Evolutionary conservation across 1,140 invertebrate species (phyloP).

Genomic region (Diorhabda sublineata): DNA sequence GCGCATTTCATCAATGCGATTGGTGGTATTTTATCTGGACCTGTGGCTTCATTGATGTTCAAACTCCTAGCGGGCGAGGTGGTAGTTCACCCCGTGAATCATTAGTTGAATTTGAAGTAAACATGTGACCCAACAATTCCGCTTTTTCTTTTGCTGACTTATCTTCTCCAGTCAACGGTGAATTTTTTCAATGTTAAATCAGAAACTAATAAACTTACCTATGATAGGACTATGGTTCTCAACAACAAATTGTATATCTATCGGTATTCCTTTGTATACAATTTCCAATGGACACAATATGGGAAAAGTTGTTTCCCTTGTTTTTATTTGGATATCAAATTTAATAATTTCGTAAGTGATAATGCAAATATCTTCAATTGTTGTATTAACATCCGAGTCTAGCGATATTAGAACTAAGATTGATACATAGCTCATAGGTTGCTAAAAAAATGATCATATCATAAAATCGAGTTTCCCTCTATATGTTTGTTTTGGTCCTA

Average conservation of each 20-base stretch:
- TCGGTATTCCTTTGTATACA: slow-evolving; percentile 27
- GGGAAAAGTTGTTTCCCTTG: slow-evolving; percentile 20
- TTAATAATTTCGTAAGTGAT: slow-evolving; percentile 33
- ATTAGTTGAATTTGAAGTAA: too few species aligned
- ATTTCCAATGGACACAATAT: slow-evolving; percentile 34
- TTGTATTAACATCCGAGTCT: background rate
- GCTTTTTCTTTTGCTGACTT: too few species aligned
- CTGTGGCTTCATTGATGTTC: too few species aligned
- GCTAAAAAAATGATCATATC: background rate
- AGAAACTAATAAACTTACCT: slow-evolving; percentile 8
- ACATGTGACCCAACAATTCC: too few species aligned
- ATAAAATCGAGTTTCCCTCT: too few species aligned
- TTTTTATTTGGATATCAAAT: slow-evolving; percentile 28
- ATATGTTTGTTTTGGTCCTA: too few species aligned
- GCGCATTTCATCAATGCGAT: too few species aligned
- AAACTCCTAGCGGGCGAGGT: too few species aligned
- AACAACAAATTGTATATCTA: slow-evolving; percentile 26
- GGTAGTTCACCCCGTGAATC: too few species aligned
- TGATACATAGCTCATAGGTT: slow-evolving; percentile 20
- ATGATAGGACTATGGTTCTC: slow-evolving; percentile 30
- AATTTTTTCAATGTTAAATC: background rate
- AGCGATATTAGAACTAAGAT: slow-evolving; percentile 26
- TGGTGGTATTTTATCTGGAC: too few species aligned
- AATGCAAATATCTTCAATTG: slow-evolving; percentile 26
- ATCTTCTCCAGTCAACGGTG: too few species aligned